Evolutionary conservation across 2,797 vertebrate genomes (phyloP).

Genomic region (Coreius guichenoti): DNA sequence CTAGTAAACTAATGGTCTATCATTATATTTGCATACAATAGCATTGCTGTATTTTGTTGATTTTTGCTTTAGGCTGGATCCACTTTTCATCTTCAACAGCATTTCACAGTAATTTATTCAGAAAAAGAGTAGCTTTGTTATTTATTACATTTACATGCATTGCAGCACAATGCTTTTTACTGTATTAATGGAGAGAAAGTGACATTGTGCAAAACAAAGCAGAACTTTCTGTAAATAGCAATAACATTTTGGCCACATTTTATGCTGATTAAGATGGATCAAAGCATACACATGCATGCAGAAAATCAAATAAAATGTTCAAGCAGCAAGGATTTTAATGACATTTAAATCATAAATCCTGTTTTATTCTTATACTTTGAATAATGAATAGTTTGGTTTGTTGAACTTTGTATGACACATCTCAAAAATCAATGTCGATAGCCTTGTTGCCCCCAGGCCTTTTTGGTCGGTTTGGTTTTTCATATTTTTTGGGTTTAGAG

Average conservation of each 20-base stretch:
- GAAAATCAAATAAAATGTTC: background rate
- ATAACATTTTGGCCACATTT: background rate
- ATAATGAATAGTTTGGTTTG: background rate
- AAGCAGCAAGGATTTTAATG: background rate
- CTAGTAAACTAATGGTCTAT: background rate
- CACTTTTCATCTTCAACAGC: background rate
- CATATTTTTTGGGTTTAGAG: slow-evolving; percentile 7
- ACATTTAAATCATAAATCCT: background rate
- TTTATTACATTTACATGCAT: slow-evolving; percentile 6
- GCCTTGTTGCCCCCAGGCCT: background rate
- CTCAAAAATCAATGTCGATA: background rate
- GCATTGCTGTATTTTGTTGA: background rate
- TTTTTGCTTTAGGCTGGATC: background rate
- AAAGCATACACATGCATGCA: background rate
- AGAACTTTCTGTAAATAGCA: background rate
- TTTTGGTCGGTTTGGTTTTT: background rate
- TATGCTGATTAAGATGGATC: background rate
- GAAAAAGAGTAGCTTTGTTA: background rate
- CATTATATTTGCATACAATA: background rate
- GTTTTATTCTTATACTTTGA: background rate
- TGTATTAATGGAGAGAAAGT: background rate
- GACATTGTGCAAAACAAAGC: background rate
- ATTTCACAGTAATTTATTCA: background rate
- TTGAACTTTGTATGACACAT: background rate
- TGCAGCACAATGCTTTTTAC: background rate